Evolutionary conservation across 2,888 invertebrate genomes (phyloP).

Genomic region (Melanotus villosus): DNA sequence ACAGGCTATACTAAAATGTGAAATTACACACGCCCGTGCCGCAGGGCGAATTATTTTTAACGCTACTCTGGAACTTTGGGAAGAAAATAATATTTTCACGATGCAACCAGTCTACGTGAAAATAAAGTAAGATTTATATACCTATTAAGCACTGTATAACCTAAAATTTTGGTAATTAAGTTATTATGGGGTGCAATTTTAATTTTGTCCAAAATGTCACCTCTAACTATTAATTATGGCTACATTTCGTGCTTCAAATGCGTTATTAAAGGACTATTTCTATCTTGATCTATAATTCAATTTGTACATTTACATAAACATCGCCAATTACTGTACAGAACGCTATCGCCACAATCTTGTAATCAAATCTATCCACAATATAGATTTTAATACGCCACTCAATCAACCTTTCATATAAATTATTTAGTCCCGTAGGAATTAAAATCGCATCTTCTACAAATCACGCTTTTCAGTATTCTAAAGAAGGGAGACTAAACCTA

Average conservation of each 20-base stretch:
- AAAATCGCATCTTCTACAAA: too few relatives aligned
- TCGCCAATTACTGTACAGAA: constrained; percentile 25
- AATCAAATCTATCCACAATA: constrained; percentile 14
- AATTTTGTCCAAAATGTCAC: constrained; percentile 32
- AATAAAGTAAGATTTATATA: constrained; percentile 22
- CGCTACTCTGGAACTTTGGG: too few relatives aligned
- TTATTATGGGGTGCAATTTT: constrained; percentile 34
- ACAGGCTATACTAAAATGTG: too few relatives aligned
- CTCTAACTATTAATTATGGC: constrained; percentile 28
- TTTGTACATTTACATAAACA: constrained; percentile 40
- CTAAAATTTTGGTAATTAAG: constrained; percentile 39
- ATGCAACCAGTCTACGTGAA: neutral
- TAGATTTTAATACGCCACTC: neutral
- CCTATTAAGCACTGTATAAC: constrained; percentile 19
- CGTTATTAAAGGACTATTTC: constrained; percentile 31
- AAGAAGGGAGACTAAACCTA: too few relatives aligned
- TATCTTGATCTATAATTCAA: constrained; percentile 41
- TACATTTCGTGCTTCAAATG: constrained; percentile 30
- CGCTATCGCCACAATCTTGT: constrained; percentile 13
- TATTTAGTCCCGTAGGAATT: too few relatives aligned
- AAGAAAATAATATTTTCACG: neutral
- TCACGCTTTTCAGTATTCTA: too few relatives aligned
- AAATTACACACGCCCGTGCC: too few relatives aligned
- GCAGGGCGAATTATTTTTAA: too few relatives aligned
- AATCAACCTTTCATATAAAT: too few relatives aligned